Evolutionary conservation across 2,888 invertebrate genomes (phyloP).

Genomic region (Diaphora mendica): DNA sequence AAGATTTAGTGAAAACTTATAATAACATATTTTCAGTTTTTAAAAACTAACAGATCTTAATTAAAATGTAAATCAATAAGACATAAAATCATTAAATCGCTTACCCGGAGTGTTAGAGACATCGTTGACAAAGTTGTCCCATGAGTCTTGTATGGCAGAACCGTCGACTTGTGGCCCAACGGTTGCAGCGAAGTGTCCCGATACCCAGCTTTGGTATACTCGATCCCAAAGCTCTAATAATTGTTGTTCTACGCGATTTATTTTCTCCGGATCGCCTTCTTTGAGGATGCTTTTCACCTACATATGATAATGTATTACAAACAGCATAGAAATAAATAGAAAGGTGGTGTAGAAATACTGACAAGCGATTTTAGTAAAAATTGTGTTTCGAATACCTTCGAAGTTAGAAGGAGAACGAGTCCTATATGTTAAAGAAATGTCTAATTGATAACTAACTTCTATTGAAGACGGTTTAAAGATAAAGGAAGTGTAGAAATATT

Average conservation of each 20-base stretch:
- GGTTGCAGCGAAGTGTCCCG: conserved; percentile 85
- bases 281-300: conserved; percentile 92
- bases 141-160: conserved; percentile 90
- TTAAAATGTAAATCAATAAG: no score
- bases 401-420: no score
- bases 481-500: no score
- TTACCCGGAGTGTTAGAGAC: conserved; percentile 92
- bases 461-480: no score
- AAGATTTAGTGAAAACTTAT: no score
- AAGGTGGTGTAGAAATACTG: neutral
- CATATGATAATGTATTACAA: neutral
- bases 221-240: conserved; percentile 97
- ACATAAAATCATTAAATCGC: conserved; percentile 8
- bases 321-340: neutral
- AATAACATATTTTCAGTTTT: no score
- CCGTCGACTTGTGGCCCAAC: conserved; percentile 91
- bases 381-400: no score
- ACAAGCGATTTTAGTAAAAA: no score
- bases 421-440: no score
- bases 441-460: no score
- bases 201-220: conserved; percentile 96
- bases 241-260: conserved; percentile 94
- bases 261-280: conserved; percentile 93
- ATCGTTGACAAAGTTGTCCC: conserved; percentile 90
- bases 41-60: no score